Conservation (phyloP, 2,797 vertebrate genomes). For the Rhyacichthys aspro region DNA sequence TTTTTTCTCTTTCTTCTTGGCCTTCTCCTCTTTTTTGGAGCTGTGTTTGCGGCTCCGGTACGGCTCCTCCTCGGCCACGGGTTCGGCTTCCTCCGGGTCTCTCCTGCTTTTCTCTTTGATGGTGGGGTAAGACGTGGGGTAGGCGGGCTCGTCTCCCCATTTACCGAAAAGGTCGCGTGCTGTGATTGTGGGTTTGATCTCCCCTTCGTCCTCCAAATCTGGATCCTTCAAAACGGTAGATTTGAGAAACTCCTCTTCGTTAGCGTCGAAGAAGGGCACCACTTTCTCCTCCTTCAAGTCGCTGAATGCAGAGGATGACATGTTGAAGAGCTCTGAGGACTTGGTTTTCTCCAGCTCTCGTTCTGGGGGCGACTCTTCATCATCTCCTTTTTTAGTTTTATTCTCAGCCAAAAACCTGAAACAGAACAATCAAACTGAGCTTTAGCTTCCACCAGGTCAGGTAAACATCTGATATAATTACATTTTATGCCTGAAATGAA, state of each 20-base stretch:
- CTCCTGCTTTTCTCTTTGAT: slow-evolving; percentile 87
- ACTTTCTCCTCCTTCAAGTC: slow-evolving; percentile 86
- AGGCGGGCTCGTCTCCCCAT: slow-evolving; percentile 89
- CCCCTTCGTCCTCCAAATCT: slow-evolving; percentile 85
- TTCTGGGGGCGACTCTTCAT: slow-evolving; percentile 53
- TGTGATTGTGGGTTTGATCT: slow-evolving; percentile 78
- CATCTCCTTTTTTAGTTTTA: slow-evolving; percentile 80
- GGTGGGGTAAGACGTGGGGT: slow-evolving; percentile 66
- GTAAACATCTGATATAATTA: background rate
- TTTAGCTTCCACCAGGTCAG: slow-evolving; percentile 9
- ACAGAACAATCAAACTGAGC: slow-evolving; percentile 33
- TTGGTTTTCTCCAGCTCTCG: slow-evolving; percentile 90
- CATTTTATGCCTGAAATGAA: background rate
- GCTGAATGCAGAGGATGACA: slow-evolving; percentile 66
- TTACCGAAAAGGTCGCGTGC: slow-evolving; percentile 90
- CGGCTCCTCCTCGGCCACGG: slow-evolving; percentile 86
- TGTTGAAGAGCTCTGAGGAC: slow-evolving; percentile 81
- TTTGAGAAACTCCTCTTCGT: slow-evolving; percentile 91
- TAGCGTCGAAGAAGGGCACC: slow-evolving; percentile 85
- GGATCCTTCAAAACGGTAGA: slow-evolving; percentile 85
- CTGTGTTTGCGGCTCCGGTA: slow-evolving; percentile 90
- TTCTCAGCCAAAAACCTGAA: slow-evolving; percentile 93
- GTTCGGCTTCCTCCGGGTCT: slow-evolving; percentile 79
- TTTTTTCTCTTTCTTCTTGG: slow-evolving; percentile 83
- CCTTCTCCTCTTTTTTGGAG: slow-evolving; percentile 87